Base-by-base conservation (phyloP, 2,888 invertebrate species). In the Polia nebulosa region DNA sequence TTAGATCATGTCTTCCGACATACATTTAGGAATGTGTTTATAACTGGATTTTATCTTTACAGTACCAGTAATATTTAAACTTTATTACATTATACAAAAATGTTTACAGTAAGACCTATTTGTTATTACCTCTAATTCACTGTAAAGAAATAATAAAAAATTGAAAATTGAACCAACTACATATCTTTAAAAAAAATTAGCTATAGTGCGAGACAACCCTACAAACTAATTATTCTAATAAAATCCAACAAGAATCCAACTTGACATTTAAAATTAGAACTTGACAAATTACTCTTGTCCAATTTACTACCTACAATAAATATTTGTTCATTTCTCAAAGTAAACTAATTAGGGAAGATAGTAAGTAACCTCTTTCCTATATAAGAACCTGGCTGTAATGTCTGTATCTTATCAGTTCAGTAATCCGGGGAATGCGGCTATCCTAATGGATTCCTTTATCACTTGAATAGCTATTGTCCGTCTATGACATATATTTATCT, bases 381-480 rank as follows among this genome's bases (percentile, higher is more conserved):
- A 61, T 27, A 60, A 11, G 20, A 36, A 22, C 32, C 11, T 22
- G 20, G 5, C 11, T 3, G 2, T 72, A 9, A 36, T 8, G 22
- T 44, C 44, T 6, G 2, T 65, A 69, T 71, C 69, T 82, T 78
- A 82, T 82, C 81, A 65, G 36, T 20, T 22, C 9, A 0, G 67
- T 74, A 72, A 78, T 70, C 80, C 72, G 52, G 72, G 49, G 75
- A 78, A 82, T 81, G 69, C 45, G 9, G 47, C 44, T 63, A 53
- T 60, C 51, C 75, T 82, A 81, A 81, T 81, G 82, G 58, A 51
- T 67, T 29, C 53, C 36, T 39, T 80, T 76, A 80, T 73, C 76
- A 59, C 41, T 55, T n/a, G 45, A 71, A 78, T 63, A 56, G 59
- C 53, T 66, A 45, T 36, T 7, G 52, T 56, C 29, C 47, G 58